Conservation (phyloP, 1,140 invertebrate species). For the Drosophila sp. region DNA sequence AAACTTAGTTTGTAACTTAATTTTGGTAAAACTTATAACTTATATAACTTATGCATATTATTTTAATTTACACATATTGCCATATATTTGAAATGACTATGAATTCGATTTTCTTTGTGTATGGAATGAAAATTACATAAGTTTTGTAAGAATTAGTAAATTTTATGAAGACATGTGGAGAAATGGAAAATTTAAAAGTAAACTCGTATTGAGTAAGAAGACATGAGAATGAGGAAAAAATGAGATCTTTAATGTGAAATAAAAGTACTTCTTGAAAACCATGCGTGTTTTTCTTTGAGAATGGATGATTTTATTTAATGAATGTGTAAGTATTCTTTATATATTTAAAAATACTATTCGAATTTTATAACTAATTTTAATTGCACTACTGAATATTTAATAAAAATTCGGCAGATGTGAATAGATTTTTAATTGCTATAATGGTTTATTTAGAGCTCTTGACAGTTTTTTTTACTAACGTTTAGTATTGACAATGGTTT, state of each 20-base stretch:
- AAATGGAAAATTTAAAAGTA: conserved; percentile 62
- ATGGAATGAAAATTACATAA: conserved; percentile 65
- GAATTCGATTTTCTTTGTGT: conserved; percentile 38
- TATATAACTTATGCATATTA: conserved; percentile 26
- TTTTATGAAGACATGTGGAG: conserved; percentile 61
- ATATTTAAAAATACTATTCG: too few relatives aligned
- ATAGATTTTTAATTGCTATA: background rate
- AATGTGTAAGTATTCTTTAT: too few relatives aligned
- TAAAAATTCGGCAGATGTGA: too few relatives aligned
- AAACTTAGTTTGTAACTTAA: conserved; percentile 66
- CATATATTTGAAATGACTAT: conserved; percentile 4
- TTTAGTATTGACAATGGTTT: background rate
- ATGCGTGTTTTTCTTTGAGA: too few relatives aligned
- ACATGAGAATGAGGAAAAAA: conserved; percentile 63
- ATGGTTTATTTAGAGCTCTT: background rate
- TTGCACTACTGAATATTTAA: too few relatives aligned
- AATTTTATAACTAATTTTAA: too few relatives aligned
- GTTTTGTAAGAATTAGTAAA: conserved; percentile 79
- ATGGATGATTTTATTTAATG: too few relatives aligned
- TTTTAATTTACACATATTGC: background rate
- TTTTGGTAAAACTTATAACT: conserved; percentile 18
- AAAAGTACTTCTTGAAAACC: conserved; percentile 75
- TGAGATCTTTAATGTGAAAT: conserved; percentile 77
- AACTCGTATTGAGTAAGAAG: conserved; percentile 44
- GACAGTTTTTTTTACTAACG: conserved; percentile 32